Conservation (phyloP, 2,888 invertebrate species). For the Mythimna vitellina region DNA sequence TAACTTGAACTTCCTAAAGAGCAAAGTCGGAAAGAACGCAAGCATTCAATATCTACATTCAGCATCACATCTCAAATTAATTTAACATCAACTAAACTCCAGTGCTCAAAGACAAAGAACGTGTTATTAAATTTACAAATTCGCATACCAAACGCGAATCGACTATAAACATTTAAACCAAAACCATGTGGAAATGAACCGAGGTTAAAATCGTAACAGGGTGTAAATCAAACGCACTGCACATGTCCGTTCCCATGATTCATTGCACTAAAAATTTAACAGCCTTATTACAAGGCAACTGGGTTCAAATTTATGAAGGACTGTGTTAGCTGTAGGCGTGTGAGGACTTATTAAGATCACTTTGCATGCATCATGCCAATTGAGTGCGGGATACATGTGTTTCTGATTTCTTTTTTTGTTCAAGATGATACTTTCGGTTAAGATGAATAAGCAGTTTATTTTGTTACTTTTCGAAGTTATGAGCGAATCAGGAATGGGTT, state of each 20-base stretch:
- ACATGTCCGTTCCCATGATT: conserved; percentile 71
- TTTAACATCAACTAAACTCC: conserved; percentile 9
- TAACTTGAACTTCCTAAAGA: neutral
- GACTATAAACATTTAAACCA: conserved; percentile 63
- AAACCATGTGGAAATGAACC: conserved; percentile 77
- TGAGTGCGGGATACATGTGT: conserved; percentile 62
- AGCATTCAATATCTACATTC: neutral
- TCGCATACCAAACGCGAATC: conserved; percentile 51
- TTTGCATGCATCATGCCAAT: conserved; percentile 70
- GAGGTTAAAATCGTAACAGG: conserved; percentile 76
- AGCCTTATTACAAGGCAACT: conserved; percentile 35
- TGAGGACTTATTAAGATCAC: conserved; percentile 69
- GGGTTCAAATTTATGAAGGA: conserved; percentile 42
- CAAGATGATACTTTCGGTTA: conserved; percentile 39
- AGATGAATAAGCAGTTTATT: conserved; percentile 23
- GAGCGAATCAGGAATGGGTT: neutral
- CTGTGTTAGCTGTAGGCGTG: conserved; percentile 25
- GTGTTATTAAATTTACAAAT: conserved; percentile 41
- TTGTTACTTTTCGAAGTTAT: conserved; percentile 19
- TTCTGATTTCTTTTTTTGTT: conserved; percentile 45
- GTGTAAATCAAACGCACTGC: conserved; percentile 80
- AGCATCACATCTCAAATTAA: conserved; percentile 7
- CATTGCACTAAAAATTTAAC: conserved; percentile 61
- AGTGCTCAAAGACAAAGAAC: conserved; percentile 48
- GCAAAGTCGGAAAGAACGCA: neutral